phyloP scores from a whole-genome alignment of 2,888 invertebrate genomes.

The Autographa pulchrina region DNA sequence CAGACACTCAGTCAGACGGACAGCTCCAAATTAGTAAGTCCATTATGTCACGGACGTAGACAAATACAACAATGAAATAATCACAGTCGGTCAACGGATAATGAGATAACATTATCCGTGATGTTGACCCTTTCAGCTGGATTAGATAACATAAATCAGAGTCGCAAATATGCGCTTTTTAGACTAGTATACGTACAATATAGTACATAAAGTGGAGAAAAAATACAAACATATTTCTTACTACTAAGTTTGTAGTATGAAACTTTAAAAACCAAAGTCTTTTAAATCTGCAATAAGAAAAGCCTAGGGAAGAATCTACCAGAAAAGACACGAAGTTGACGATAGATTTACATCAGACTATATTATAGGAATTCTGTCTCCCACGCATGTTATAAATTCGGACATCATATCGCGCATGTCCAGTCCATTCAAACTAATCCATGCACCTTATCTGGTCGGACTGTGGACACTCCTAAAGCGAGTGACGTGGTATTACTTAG shows the following conservation, averaged over 20 bases:
- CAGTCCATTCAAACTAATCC: constrained; percentile 29
- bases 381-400: not conserved
- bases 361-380: not conserved
- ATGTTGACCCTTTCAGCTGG: not conserved
- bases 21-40: constrained; percentile 38
- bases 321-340: not conserved
- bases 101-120: constrained; percentile 26
- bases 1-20: constrained; percentile 56
- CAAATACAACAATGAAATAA: constrained; percentile 30
- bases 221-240: not conserved
- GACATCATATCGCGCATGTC: constrained; percentile 7
- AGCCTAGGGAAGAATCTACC: not conserved
- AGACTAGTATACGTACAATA: not conserved
- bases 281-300: not conserved
- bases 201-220: not conserved
- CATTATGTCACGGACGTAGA: constrained; percentile 56
- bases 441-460: constrained; percentile 43
- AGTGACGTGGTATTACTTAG: constrained; percentile 47
- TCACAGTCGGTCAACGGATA: constrained; percentile 26
- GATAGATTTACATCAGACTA: not conserved
- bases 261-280: too few species aligned
- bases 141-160: not conserved
- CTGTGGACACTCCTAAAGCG: constrained; percentile 44
- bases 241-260: not conserved
- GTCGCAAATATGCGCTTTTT: not conserved